Conservation (phyloP, 2,113 vertebrate species). For the Rhineura floridana region DNA sequence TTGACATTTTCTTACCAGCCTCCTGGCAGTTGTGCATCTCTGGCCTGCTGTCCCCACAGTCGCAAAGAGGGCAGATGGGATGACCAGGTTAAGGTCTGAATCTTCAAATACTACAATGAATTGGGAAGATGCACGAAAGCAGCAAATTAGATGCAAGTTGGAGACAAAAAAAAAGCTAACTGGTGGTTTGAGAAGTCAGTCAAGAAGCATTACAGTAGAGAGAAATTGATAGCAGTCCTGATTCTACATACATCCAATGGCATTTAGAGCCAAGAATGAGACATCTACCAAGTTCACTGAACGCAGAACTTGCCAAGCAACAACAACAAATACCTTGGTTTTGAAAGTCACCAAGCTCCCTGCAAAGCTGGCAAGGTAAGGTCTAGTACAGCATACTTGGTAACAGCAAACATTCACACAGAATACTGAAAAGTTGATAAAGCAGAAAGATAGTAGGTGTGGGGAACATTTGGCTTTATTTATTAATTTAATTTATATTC, state of each 20-base stretch:
- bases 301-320: background rate
- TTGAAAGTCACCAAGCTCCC: background rate
- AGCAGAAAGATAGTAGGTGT: background rate
- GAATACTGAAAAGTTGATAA: background rate
- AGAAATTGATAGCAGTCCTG: background rate
- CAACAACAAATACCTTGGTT: background rate
- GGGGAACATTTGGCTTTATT: too few species aligned
- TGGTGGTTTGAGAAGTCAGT: background rate
- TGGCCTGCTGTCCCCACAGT: conserved; percentile 96
- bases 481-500: too few species aligned
- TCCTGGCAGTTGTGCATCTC: conserved; percentile 91
- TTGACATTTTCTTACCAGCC: conserved; percentile 80
- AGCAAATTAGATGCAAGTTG: background rate
- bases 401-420: background rate
- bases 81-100: conserved; percentile 90
- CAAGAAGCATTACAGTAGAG: background rate
- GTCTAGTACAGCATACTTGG: too few species aligned
- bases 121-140: background rate
- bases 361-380: background rate
- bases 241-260: background rate
- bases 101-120: conserved; percentile 88
- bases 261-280: rapidly evolving
- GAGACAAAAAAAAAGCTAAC: background rate
- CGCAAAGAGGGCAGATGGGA: conserved; percentile 91
- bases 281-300: background rate